Conservation (phyloP, 1,140 invertebrate genomes). For the Tachypleus tridentatus region DNA sequence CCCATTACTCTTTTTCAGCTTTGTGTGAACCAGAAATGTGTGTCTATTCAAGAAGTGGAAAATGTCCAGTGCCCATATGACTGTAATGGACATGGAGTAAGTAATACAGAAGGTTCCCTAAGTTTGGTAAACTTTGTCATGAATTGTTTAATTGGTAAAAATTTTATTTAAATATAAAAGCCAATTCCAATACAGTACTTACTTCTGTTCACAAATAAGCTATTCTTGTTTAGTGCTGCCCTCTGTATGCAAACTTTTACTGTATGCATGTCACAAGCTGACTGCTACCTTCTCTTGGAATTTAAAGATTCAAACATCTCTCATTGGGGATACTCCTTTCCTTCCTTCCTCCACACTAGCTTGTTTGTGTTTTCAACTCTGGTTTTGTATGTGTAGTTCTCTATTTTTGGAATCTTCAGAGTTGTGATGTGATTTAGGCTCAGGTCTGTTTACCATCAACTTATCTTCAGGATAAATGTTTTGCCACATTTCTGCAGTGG, state of each 20-base stretch:
- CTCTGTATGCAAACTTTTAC: background rate
- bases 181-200: background rate
- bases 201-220: background rate
- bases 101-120: slow-evolving; percentile 8
- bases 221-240: background rate
- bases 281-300: background rate
- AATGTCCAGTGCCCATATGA: slow-evolving; percentile 54
- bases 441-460: too few relatives aligned
- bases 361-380: too few relatives aligned
- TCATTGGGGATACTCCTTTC: too few relatives aligned
- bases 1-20: slow-evolving; percentile 47
- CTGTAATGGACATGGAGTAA: slow-evolving; percentile 70
- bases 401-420: too few relatives aligned
- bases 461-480: too few relatives aligned
- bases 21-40: slow-evolving; percentile 86
- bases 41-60: slow-evolving; percentile 40
- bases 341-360: too few relatives aligned
- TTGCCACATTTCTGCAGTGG: too few relatives aligned
- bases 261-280: background rate
- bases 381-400: too few relatives aligned
- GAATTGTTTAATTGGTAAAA: background rate
- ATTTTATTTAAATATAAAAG: background rate
- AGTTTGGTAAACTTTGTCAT: background rate
- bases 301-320: too few relatives aligned
- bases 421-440: too few relatives aligned